phyloP scores from a whole-genome alignment of 1,140 invertebrate species.

The Penaeus japonicus region DNA sequence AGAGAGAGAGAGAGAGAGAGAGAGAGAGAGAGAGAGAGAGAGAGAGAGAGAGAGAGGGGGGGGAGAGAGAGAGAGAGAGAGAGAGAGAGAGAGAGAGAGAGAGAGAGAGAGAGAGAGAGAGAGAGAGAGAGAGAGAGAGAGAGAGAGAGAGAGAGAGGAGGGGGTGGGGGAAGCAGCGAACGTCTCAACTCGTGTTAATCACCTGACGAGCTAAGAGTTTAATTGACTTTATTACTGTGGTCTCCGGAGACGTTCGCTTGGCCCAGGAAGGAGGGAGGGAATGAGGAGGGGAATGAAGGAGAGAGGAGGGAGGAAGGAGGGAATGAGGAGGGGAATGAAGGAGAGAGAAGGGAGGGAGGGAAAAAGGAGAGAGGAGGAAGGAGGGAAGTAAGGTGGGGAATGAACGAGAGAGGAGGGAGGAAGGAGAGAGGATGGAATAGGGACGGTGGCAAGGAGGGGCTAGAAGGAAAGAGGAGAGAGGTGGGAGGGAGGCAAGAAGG shows the following conservation, averaged over 20 bases:
- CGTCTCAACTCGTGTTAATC: conserved; percentile 59
- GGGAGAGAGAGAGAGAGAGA: not conserved
- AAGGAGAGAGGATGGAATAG: not conserved
- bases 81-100: not conserved
- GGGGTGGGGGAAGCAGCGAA: no score
- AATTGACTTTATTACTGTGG: conserved; percentile 53
- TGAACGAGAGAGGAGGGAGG: not conserved
- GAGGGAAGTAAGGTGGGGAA: not conserved
- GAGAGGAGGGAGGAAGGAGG: not conserved
- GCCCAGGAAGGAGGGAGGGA: not conserved
- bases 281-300: not conserved
- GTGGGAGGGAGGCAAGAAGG: not conserved
- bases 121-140: not conserved
- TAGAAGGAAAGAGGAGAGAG: not conserved
- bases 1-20: no score
- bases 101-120: no score
- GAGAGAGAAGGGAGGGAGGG: not conserved
- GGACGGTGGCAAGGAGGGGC: no score
- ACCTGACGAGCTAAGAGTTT: conserved; percentile 56
- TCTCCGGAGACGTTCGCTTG: conserved; percentile 11
- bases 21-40: no score
- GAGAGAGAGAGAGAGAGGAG: not conserved
- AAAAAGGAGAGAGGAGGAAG: not conserved
- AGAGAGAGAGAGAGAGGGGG: no score
- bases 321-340: no score